Conservation (phyloP, 1,140 invertebrate genomes). For the Scaptomyza hsui region DNA sequence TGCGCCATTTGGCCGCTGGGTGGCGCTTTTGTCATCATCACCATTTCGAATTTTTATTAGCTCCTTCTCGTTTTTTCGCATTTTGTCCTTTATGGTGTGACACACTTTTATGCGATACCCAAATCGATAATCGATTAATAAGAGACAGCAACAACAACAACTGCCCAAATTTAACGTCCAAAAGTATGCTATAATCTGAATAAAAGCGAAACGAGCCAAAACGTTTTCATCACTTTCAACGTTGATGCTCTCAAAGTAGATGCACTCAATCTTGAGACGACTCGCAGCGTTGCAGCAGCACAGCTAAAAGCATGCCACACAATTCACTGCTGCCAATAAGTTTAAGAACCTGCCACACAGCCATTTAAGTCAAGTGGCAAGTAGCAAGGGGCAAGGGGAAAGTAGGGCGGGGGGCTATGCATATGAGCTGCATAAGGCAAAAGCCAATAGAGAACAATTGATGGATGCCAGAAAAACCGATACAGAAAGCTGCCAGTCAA, state of each 20-base stretch:
- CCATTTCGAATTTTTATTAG: slow-evolving; percentile 8
- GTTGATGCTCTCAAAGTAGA: background rate
- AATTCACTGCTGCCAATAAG: background rate
- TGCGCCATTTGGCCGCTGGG: slow-evolving; percentile 21
- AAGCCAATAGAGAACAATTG: slow-evolving; percentile 6
- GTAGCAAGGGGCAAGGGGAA: background rate
- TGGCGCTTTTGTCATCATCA: slow-evolving; percentile 16
- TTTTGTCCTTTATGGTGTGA: slow-evolving; percentile 1
- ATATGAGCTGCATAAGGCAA: slow-evolving; percentile 9
- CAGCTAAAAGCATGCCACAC: background rate
- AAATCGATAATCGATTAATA: slow-evolving; percentile 36
- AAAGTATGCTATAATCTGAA: slow-evolving; percentile 2
- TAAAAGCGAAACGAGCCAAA: background rate
- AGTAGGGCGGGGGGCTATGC: background rate
- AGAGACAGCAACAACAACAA: background rate
- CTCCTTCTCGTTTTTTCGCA: slow-evolving; percentile 13
- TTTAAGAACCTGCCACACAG: background rate
- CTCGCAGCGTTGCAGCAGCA: too few species aligned
- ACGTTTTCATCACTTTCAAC: background rate
- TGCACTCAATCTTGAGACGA: background rate
- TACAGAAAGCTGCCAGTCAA: background rate
- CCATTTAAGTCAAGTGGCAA: background rate
- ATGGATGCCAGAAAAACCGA: background rate
- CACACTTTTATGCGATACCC: background rate
- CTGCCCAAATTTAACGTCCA: background rate